A percentile compares a stretch with the other conserved stretches of the same genome.
Conservation (phyloP, 1,140 invertebrate species). For the Condylostylus longicornis region DNA sequence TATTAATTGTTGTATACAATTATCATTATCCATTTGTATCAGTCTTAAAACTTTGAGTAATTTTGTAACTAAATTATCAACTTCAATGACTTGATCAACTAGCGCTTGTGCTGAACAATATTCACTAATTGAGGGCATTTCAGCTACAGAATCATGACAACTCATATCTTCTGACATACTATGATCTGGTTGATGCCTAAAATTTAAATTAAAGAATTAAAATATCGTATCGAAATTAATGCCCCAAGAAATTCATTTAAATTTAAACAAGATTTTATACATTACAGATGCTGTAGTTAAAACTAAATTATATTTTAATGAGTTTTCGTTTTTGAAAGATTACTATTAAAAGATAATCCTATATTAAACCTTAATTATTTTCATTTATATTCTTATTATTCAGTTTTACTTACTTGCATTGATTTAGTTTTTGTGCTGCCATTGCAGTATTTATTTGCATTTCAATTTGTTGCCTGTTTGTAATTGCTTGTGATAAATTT, state of each 20-base stretch:
- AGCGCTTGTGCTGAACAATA: slow-evolving; percentile 35
- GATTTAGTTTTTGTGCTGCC: background rate
- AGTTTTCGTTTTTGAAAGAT: too few species aligned
- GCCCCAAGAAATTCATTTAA: too few species aligned
- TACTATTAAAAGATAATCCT: too few species aligned
- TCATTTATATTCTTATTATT: too few species aligned
- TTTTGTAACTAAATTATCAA: slow-evolving; percentile 57
- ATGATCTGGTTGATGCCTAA: slow-evolving; percentile 18
- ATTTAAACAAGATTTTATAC: too few species aligned
- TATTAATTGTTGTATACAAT: slow-evolving; percentile 43
- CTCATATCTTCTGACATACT: slow-evolving; percentile 29
- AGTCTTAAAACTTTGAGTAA: slow-evolving; percentile 56
- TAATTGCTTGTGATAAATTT: slow-evolving; percentile 47
- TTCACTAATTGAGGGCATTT: slow-evolving; percentile 31
- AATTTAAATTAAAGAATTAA: background rate
- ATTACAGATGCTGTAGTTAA: too few species aligned
- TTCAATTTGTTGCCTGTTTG: slow-evolving; percentile 39
- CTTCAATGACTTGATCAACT: slow-evolving; percentile 57
- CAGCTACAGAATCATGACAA: slow-evolving; percentile 29
- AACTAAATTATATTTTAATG: too few species aligned
- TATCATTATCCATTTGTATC: slow-evolving; percentile 52
- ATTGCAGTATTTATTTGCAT: slow-evolving; percentile 15
- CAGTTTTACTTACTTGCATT: background rate
- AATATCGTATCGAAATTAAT: too few species aligned
- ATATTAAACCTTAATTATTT: too few species aligned